Percentiles rank a stretch among this genome's conserved stretches.
phyloP scores from a whole-genome alignment of 2,113 vertebrate genomes.

The Protobothrops mucrosquamatus region DNA sequence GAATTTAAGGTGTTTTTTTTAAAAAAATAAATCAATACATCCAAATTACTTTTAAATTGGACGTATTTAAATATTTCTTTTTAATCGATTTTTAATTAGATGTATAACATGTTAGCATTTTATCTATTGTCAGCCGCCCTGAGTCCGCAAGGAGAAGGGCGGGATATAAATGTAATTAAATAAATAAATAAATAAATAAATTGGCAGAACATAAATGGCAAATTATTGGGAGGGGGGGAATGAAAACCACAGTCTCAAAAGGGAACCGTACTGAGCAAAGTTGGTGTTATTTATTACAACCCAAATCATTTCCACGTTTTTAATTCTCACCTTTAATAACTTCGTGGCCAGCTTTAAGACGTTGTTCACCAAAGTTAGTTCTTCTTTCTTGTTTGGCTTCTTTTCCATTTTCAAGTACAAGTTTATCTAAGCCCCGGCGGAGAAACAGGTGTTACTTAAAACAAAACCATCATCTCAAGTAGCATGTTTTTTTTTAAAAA shows the following conservation, averaged over 20 bases:
- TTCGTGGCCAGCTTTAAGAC: constrained; percentile 98
- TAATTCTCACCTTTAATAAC: constrained; percentile 86
- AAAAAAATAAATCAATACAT: neutral
- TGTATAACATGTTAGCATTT: no score
- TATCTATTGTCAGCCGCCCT: no score
- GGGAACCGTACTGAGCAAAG: neutral
- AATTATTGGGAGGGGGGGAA: neutral
- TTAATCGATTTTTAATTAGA: no score
- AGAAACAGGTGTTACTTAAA: constrained; percentile 4
- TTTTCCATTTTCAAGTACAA: constrained; percentile 99
- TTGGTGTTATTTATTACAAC: neutral
- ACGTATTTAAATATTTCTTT: no score
- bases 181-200: no score
- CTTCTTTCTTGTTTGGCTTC: constrained; percentile 99
- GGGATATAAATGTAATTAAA: no score
- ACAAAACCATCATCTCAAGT: neutral
- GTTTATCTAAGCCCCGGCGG: constrained; percentile 83
- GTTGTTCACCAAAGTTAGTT: constrained; percentile 96
- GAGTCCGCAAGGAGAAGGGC: no score
- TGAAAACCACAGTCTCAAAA: neutral
- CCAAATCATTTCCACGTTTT: neutral
- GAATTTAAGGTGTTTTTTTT: neutral
- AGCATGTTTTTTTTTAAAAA: neutral
- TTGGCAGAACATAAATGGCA: neutral
- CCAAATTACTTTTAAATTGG: no score